Base-by-base conservation (phyloP, 2,888 invertebrate genomes). In the Aporophyla lueneburgensis region DNA sequence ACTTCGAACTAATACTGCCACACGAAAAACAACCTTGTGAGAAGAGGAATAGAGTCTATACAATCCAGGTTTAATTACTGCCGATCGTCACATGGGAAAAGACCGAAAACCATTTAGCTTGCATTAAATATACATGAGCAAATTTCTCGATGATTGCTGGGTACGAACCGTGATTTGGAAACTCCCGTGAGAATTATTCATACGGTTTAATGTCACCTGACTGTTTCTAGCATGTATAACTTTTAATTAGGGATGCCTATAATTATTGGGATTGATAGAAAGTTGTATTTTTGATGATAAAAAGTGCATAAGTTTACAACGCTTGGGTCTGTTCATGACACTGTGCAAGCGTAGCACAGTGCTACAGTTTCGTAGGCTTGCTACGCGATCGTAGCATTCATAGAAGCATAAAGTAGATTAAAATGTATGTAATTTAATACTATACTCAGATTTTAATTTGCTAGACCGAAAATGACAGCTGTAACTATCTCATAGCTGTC, bases 101-200 rank as follows among this genome's bases (percentile, higher is more conserved):
- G 92, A 90, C 94, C 93, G 91, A 94, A 94, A 94, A 95, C 94
- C 95, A 94, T 96, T 96, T 96, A 95, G 91, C 89, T 91, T 84
- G 56, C 87, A 95, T 96, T 92, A 95, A 96, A 94, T 92, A 94
- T 95, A 93, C 92, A 96, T 93, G 94, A 93, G 92, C 93, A 92
- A 92, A 92, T 94, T 93, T 93, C 91, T 84, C 75, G 81, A 92
- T 96, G 94, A 96, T 96, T 96, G 93, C 90, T 86, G 92, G 94
- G 90, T 94, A 89, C 81, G 89, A 87, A 87, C 89, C 90, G 92
- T 95, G 95, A 95, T 95, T 96, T 93, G 91, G 92, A 86, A 91
- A 93, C 89, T 92, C 94, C 93, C 92, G 78, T 75, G 83, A 93
- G 92, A 93, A 94, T 94, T 90, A 92, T 92, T 85, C 83, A 93